A percentile compares a stretch with the other conserved stretches of the same genome.
phyloP scores from a whole-genome alignment of 2,113 vertebrate species.

The Daboia siamensis region DNA sequence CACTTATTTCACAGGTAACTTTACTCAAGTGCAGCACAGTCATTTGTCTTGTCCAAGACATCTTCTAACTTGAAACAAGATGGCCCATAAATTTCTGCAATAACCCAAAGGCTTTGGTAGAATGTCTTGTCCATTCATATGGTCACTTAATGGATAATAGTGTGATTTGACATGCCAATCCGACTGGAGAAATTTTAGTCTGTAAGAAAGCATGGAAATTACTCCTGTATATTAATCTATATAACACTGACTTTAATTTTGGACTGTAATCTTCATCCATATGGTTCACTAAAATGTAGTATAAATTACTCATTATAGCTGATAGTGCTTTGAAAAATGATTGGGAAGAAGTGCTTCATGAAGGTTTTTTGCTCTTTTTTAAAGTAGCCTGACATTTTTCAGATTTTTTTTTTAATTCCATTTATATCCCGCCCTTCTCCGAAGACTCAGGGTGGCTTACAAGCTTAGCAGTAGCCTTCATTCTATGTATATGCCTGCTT shows the following conservation, averaged over 20 bases:
- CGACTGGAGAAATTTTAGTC: background rate
- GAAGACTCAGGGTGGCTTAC: too few relatives aligned
- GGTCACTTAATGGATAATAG: background rate
- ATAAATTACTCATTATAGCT: background rate
- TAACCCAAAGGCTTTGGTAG: background rate
- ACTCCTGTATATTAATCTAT: background rate
- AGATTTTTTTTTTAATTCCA: too few relatives aligned
- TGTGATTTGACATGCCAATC: background rate
- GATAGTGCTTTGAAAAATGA: background rate
- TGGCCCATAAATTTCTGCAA: background rate
- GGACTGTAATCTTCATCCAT: background rate
- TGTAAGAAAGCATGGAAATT: background rate
- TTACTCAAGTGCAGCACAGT: background rate
- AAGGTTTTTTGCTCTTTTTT: background rate
- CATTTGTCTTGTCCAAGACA: background rate
- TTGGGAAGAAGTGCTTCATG: background rate
- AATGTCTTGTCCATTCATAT: background rate
- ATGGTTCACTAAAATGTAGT: background rate
- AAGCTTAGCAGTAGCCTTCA: too few relatives aligned
- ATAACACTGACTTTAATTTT: background rate
- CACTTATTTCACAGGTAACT: background rate
- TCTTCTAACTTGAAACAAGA: background rate
- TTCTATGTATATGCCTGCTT: too few relatives aligned
- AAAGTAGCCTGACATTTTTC: background rate
- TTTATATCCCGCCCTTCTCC: too few relatives aligned